phyloP scores from a whole-genome alignment of 2,113 vertebrate genomes.

The mouse (Mus musculus) region DNA sequence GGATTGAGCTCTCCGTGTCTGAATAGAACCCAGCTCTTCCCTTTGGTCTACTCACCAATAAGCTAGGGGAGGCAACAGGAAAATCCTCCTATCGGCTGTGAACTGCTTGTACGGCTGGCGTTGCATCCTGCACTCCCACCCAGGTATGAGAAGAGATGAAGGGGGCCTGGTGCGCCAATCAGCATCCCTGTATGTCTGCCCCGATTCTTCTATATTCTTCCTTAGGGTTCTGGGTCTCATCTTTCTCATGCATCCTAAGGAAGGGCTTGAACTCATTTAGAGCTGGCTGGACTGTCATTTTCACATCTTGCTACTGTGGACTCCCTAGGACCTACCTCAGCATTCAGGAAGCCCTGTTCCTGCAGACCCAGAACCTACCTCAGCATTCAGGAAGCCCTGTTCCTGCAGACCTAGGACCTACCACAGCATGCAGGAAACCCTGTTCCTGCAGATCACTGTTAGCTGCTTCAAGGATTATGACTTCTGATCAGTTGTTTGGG shows the following conservation, averaged over 20 bases:
- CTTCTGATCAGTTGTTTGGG: background rate
- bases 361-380: background rate
- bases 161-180: background rate
- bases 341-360: background rate
- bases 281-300: background rate
- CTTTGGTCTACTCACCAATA: background rate
- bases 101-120: background rate
- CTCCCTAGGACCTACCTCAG: background rate
- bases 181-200: rapidly evolving
- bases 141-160: background rate
- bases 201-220: background rate
- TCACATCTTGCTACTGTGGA: background rate
- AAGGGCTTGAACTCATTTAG: background rate
- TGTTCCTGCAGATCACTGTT: background rate
- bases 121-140: no score
- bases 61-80: background rate
- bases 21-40: background rate
- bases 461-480: background rate
- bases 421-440: background rate
- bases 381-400: background rate
- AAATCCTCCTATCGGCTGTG: background rate
- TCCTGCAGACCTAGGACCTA: background rate
- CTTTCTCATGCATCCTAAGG: background rate
- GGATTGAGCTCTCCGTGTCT: background rate
- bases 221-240: no score